phyloP scores from a whole-genome alignment of 2,113 vertebrate species.

The Miniopterus natalensis region DNA sequence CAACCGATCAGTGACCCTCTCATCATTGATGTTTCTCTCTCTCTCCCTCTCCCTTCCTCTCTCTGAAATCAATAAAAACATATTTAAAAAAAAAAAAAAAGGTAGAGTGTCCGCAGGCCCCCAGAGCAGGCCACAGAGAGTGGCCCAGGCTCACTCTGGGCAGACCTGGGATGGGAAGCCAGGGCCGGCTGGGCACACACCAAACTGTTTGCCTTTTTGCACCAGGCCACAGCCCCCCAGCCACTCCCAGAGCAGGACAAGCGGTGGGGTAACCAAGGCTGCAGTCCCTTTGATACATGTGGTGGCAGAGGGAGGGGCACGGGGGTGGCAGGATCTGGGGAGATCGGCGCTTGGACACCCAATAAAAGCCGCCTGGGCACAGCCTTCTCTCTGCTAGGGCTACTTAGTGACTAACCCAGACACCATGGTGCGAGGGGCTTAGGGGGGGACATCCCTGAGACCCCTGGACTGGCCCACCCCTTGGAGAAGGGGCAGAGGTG shows the following conservation, averaged over 20 bases:
- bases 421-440: background rate
- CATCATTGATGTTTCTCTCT: too few species aligned
- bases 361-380: background rate
- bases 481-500: background rate
- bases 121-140: fast-evolving
- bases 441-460: background rate
- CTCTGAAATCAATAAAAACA: too few species aligned
- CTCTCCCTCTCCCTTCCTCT: too few species aligned
- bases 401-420: background rate
- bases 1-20: too few species aligned
- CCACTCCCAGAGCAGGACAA: background rate
- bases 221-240: background rate
- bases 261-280: fast-evolving
- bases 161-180: background rate
- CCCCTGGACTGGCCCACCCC: background rate
- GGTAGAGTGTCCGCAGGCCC: fast-evolving
- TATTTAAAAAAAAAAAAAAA: too few species aligned
- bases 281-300: background rate
- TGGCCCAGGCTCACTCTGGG: background rate
- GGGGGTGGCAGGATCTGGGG: background rate
- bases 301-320: fast-evolving
- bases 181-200: background rate
- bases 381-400: background rate
- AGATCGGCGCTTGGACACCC: background rate
- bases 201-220: background rate